These are phyloP conservation scores for Ferrisia virgata DNA, from an alignment of 2,888 invertebrate genomes.

Conservation along the genomic window DNA sequence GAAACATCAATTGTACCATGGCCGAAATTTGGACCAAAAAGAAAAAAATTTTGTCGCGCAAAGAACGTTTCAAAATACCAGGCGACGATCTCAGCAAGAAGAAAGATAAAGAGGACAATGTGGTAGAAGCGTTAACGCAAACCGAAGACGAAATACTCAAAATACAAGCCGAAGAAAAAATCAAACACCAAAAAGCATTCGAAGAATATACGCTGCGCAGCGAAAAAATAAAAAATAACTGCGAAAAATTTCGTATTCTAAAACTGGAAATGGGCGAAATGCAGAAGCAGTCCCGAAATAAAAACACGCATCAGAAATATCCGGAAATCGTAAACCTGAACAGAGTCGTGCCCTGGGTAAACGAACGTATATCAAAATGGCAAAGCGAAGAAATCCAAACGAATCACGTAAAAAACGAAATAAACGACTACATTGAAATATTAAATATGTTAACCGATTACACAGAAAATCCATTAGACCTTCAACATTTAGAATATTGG, in stretches of 20 bases:
- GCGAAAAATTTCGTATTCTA: background rate
- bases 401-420: background rate
- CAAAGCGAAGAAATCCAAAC: background rate
- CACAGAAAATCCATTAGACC: slow-evolving; percentile 29
- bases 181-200: background rate
- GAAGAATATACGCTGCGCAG: background rate
- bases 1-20: background rate
- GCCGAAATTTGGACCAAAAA: slow-evolving; percentile 37
- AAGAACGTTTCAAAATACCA: slow-evolving; percentile 39
- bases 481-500: slow-evolving; percentile 14
- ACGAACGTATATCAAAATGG: slow-evolving; percentile 32
- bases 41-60: slow-evolving; percentile 36
- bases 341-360: slow-evolving; percentile 35
- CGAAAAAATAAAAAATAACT: background rate
- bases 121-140: background rate
- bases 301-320: background rate
- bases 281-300: background rate
- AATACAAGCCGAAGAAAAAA: slow-evolving; percentile 2
- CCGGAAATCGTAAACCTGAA: slow-evolving; percentile 6
- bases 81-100: slow-evolving; percentile 20
- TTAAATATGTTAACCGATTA: slow-evolving; percentile 27
- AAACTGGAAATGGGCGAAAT: background rate
- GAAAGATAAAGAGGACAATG: slow-evolving; percentile 27
- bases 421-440: slow-evolving; percentile 32
- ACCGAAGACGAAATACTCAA: background rate